Evolutionary conservation across 2,888 invertebrate species (phyloP).

Genomic region (Caradrina kadenii): DNA sequence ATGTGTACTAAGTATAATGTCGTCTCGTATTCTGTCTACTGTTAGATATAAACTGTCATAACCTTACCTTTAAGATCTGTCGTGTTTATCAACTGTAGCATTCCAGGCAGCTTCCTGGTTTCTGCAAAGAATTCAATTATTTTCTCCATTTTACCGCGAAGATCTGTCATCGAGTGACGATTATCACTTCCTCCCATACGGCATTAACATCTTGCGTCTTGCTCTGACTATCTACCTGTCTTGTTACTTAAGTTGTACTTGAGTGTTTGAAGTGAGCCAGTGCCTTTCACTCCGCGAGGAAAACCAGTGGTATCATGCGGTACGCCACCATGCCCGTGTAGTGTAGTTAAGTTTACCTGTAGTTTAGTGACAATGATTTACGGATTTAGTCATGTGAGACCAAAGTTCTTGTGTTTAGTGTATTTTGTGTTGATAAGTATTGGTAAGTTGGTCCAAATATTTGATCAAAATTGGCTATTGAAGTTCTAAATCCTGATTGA

Average conservation of each 20-base stretch:
- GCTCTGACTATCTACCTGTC: slow-evolving; percentile 67
- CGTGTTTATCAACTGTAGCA: background rate
- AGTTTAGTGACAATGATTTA: slow-evolving; percentile 66
- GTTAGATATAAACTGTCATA: background rate
- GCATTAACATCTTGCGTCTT: slow-evolving; percentile 67
- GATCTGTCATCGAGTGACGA: slow-evolving; percentile 29
- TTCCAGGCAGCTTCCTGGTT: slow-evolving; percentile 13
- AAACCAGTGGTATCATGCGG: slow-evolving; percentile 52
- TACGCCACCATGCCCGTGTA: slow-evolving; percentile 38
- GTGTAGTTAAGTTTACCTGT: slow-evolving; percentile 63
- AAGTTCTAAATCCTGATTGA: slow-evolving; percentile 22
- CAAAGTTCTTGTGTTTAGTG: slow-evolving; percentile 82
- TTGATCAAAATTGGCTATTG: background rate
- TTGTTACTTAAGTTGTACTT: slow-evolving; percentile 70
- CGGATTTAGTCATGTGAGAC: slow-evolving; percentile 77
- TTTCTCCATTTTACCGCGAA: slow-evolving; percentile 38
- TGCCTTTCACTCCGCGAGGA: slow-evolving; percentile 83
- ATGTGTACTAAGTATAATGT: background rate
- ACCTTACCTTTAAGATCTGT: background rate
- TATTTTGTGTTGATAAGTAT: slow-evolving; percentile 64
- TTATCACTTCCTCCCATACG: slow-evolving; percentile 43
- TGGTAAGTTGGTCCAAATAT: slow-evolving; percentile 45
- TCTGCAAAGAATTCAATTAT: slow-evolving; percentile 15
- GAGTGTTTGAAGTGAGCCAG: slow-evolving; percentile 63
- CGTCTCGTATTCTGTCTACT: background rate